Evolutionary conservation across 1,140 invertebrate genomes (phyloP).

Genomic region (Apis laboriosa): DNA sequence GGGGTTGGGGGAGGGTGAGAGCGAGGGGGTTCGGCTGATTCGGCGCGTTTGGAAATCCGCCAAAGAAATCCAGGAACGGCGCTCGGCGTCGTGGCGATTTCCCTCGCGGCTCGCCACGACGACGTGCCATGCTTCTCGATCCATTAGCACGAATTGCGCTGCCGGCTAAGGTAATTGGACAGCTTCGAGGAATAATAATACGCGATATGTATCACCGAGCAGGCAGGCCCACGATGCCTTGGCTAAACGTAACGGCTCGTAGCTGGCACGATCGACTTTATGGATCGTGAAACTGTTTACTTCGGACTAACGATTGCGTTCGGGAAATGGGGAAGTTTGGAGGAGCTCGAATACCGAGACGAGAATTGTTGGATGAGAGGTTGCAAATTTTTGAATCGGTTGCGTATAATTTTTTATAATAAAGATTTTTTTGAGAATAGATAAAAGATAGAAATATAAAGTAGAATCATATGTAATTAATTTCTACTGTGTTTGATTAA

Average conservation of each 20-base stretch:
- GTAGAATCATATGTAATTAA: too few species aligned
- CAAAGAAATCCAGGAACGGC: conserved; percentile 74
- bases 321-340: not conserved
- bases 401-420: too few species aligned
- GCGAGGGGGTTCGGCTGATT: conserved; percentile 54
- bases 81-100: conserved; percentile 60
- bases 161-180: conserved; percentile 65
- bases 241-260: conserved; percentile 13
- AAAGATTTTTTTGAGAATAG: too few species aligned
- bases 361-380: too few species aligned
- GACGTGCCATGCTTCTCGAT: conserved; percentile 60
- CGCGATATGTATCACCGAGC: conserved; percentile 58
- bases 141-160: conserved; percentile 65
- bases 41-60: conserved; percentile 74
- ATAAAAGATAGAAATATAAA: too few species aligned
- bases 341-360: too few species aligned
- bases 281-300: not conserved
- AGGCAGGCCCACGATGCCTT: not conserved
- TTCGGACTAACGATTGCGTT: not conserved
- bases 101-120: conserved; percentile 57
- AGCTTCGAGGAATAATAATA: conserved; percentile 67
- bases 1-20: not conserved
- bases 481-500: too few species aligned
- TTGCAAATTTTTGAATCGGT: too few species aligned
- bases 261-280: not conserved